Evolutionary conservation across 1,140 invertebrate species (phyloP), one percentile per base, ranked within the genome.

Genomic region (Papilio polytes): DNA sequence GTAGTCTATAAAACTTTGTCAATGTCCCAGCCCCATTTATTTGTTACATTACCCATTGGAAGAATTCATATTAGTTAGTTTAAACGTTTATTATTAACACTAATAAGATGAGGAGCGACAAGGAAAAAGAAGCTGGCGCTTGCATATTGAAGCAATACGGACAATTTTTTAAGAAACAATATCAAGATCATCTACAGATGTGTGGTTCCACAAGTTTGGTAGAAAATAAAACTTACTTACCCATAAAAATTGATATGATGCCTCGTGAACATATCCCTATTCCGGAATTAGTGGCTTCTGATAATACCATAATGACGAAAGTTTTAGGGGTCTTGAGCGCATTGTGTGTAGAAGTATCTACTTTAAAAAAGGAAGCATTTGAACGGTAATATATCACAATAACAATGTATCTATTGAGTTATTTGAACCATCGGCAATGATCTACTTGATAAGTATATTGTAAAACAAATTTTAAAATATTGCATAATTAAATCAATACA

Each of bases 221-320:
- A 66, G 88, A 90, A 79, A 94, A 96, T 90, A 95, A 97, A 95
- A 95, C 96, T 78, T 96, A 96, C 86, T 89, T 95, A 46, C 92
- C 97, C 10, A 95, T 97, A 90, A 96, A 97, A 94, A 86, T 92
- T 36, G 79, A 85, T 46, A 88, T 93, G 85, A 83, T 92, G 41
- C 95, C 96, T 9, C 94, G 94, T 83, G 97, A 98, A 92, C 95
- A 96, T 85, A 96, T 97, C 12, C 95, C 95, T 41, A 88, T 98
- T 59, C 92, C 97, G 41, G 96, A 97, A 83, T 89, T 98, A 56
- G 96, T 97, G 26, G 96, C 97, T 83, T 98, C 97, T 36, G 98
- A 98, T 92, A 98, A 98, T 91, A 97, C 97, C 90, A 95, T 97
- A 22, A 96, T 98, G 80, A 98, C 98, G 78, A 98, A 98, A 95